Base-by-base conservation (phyloP, 2,113 vertebrate species). In the Neomonachus schauinslandi region DNA sequence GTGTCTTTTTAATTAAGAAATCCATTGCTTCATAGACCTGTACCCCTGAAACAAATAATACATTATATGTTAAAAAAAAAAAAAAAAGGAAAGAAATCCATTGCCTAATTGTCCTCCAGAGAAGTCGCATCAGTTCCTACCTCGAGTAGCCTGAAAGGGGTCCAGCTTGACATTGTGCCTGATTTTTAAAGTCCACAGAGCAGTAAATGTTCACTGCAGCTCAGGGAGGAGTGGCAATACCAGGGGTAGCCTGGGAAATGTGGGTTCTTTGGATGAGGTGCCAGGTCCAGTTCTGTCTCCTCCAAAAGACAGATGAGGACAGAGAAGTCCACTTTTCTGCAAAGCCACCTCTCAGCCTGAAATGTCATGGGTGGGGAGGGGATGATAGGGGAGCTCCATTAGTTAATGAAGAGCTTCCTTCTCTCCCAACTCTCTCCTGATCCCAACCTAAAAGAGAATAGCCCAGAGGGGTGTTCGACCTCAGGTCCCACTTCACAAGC, bases 1-100 rank as follows among this genome's bases (percentile, higher is more conserved):
- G 65, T 82, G 79, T 94, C 72, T 39, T 92, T 89, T 80, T 89
- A 80, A 81, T 74, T 55, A 95, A 88, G 65, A 92, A 92, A 92
- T 76, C 57, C 36, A 63, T 81, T 18, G 72, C 79, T 46, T 46
- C 46, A 46, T 8, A 46, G 46, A 46, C 46, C 46, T 46, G 46
- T 46, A 46, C 46, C 46, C 46, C 46, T 46, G 46, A 46, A 46
- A 46, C 46, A 46, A 46, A 46, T 46, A 46, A 46, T 46, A 46
- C 46, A 46, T 46, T 46, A 8, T 46, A 46, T 46, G 46, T 46
- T 46, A 46, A 46, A 46, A 46, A 46, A 46, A 46, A 46, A 46
- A 46, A 46, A 7, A 46, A 46, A 46, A 46, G 46, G 8, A 46
- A 95, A 88, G 65, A 92, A 92, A 92, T 76, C 63, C 36, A 63